Evolutionary conservation across 1,140 invertebrate genomes (phyloP).

Genomic region (Wasmannia auropunctata): DNA sequence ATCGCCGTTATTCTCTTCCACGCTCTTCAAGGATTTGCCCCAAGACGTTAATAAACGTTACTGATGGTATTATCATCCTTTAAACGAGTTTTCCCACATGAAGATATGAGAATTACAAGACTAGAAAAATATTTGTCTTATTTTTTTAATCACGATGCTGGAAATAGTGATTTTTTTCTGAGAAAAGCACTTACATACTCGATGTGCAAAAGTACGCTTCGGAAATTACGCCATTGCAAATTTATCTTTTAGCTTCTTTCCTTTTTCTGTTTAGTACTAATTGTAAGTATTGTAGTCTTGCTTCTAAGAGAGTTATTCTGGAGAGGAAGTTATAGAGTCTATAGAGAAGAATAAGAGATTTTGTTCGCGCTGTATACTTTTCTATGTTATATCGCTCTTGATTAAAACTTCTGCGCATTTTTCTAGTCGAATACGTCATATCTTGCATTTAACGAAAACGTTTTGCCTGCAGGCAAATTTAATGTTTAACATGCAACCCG

Average conservation of each 20-base stretch:
- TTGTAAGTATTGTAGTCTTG: background rate
- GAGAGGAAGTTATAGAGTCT: no score
- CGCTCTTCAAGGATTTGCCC: background rate
- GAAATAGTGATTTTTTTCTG: background rate
- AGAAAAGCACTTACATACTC: background rate
- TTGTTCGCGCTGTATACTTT: background rate
- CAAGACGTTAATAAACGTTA: background rate
- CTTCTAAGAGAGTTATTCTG: background rate
- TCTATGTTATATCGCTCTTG: background rate
- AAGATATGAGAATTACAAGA: background rate
- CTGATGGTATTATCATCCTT: background rate
- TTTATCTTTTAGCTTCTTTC: background rate
- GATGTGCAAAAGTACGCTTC: background rate
- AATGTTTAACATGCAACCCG: conserved; percentile 1
- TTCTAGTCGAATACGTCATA: background rate
- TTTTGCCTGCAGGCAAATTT: background rate
- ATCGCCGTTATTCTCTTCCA: background rate
- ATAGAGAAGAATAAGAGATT: background rate
- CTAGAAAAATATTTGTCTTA: background rate
- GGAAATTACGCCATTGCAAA: background rate
- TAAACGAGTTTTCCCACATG: background rate
- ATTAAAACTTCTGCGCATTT: background rate
- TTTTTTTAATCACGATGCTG: background rate
- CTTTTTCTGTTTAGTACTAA: background rate
- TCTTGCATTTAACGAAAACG: background rate